Evolutionary conservation across 2,797 vertebrate genomes (phyloP).

Genomic region (Heterohyrax brucei): DNA sequence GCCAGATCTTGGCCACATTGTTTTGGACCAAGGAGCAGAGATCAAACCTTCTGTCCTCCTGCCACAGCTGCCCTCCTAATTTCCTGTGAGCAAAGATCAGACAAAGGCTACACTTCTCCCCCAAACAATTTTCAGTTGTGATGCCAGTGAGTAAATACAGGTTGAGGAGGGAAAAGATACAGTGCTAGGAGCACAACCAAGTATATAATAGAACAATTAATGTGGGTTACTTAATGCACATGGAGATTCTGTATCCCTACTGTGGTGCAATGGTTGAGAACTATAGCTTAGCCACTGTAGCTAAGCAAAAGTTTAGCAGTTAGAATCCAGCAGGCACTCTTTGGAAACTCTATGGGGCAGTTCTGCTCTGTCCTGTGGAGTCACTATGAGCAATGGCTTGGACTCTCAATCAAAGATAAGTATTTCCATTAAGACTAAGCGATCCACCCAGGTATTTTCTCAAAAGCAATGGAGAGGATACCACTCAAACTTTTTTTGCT

Average conservation of each 20-base stretch:
- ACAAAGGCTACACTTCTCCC: background rate
- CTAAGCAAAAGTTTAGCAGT: too few relatives aligned
- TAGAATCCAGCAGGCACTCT: too few relatives aligned
- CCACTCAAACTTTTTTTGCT: too few relatives aligned
- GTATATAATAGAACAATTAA: background rate
- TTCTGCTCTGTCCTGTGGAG: too few relatives aligned
- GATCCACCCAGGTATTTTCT: too few relatives aligned
- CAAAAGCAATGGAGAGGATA: background rate
- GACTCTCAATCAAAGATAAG: background rate
- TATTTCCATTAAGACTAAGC: background rate
- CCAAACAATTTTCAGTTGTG: background rate
- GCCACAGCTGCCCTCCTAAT: background rate
- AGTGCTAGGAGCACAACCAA: background rate
- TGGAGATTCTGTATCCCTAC: background rate
- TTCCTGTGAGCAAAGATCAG: background rate
- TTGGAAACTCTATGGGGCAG: too few relatives aligned
- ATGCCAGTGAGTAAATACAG: background rate
- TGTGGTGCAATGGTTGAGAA: too few relatives aligned
- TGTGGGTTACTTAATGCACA: background rate
- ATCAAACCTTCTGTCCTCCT: background rate
- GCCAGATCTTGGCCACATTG: background rate
- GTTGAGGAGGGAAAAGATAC: background rate
- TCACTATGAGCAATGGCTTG: too few relatives aligned
- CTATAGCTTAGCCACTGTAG: too few relatives aligned
- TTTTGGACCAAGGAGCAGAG: background rate